Evolutionary conservation across 2,888 invertebrate species (phyloP).

Genomic region (Loripinus fragilis): DNA sequence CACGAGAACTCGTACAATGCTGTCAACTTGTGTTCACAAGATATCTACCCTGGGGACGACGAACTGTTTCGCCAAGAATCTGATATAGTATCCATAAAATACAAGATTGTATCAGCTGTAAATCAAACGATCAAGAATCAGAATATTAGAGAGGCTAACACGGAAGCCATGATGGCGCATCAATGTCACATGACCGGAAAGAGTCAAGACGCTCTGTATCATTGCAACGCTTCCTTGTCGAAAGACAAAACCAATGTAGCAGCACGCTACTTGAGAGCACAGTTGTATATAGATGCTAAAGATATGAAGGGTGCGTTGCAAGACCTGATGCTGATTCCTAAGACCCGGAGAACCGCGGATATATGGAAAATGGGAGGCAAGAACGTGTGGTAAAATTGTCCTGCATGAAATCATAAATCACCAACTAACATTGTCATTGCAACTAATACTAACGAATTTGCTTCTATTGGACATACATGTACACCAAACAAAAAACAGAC

Average conservation of each 20-base stretch:
- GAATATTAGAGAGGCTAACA: slow-evolving; percentile 58
- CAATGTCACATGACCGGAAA: slow-evolving; percentile 60
- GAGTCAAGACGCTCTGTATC: slow-evolving; percentile 59
- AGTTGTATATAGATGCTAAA: slow-evolving; percentile 62
- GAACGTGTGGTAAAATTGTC: slow-evolving; percentile 28
- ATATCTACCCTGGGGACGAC: slow-evolving; percentile 76
- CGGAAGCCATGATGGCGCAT: slow-evolving; percentile 64
- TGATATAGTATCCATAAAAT: slow-evolving; percentile 72
- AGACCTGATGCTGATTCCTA: slow-evolving; percentile 73
- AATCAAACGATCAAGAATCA: slow-evolving; percentile 6
- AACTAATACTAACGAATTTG: too few relatives aligned
- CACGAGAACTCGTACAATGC: slow-evolving; percentile 72
- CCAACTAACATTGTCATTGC: too few relatives aligned
- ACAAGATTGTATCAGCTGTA: slow-evolving; percentile 63
- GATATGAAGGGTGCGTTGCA: slow-evolving; percentile 65
- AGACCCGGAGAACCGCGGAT: slow-evolving; percentile 66
- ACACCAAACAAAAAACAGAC: too few relatives aligned
- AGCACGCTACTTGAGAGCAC: slow-evolving; percentile 67
- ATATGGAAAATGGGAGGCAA: slow-evolving; percentile 79
- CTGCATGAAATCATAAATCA: too few relatives aligned
- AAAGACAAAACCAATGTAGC: slow-evolving; percentile 65
- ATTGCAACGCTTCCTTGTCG: slow-evolving; percentile 51
- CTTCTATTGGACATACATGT: too few relatives aligned
- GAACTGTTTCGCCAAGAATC: slow-evolving; percentile 69
- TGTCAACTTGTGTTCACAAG: slow-evolving; percentile 71